Conservation (phyloP, 1,140 invertebrate genomes). For the Plutomurus gul region DNA sequence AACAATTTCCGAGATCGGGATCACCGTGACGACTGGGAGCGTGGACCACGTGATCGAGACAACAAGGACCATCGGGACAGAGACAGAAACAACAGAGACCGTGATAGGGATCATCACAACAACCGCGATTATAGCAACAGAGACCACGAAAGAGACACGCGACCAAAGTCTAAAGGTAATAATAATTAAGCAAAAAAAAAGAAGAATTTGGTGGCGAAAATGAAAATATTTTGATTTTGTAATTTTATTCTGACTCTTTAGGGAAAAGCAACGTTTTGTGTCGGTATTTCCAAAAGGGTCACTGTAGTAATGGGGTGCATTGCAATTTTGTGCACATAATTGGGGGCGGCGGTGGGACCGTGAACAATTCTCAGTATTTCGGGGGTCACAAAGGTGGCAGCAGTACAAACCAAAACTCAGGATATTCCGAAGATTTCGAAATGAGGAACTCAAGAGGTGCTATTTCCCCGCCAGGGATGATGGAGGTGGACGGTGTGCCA, state of each 20-base stretch:
- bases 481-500: no score
- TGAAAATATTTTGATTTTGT: background rate
- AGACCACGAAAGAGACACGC: conserved; percentile 21
- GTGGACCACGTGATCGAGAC: background rate
- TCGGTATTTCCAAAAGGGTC: conserved; percentile 38
- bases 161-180: conserved; percentile 51
- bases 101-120: background rate
- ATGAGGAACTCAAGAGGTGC: background rate
- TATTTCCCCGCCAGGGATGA: no score
- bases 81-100: conserved; percentile 42
- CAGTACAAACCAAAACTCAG: background rate
- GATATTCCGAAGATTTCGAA: background rate
- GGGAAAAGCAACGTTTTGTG: conserved; percentile 32
- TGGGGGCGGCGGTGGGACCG: background rate
- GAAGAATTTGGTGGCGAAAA: background rate
- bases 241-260: background rate
- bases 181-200: background rate
- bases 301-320: conserved; percentile 30
- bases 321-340: conserved; percentile 42
- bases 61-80: background rate
- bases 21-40: background rate
- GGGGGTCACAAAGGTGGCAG: background rate
- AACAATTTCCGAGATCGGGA: background rate
- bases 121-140: conserved; percentile 14
- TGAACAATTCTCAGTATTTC: background rate